These are phyloP conservation scores for Leucania comma DNA, from an alignment of 2,888 invertebrate genomes.

Conservation along the genomic window DNA sequence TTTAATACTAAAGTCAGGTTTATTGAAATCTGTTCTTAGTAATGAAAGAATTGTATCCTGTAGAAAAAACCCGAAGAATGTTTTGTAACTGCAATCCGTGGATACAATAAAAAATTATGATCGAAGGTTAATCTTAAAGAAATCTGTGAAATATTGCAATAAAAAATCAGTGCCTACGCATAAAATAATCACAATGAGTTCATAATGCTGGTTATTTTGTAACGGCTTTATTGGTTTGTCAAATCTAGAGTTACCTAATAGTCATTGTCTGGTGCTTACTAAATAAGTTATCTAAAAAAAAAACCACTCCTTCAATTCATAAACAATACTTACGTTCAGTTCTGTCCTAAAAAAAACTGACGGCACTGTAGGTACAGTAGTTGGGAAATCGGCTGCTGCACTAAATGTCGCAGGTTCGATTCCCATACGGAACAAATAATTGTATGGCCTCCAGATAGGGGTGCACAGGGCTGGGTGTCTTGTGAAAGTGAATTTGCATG, in stretches of 20 bases:
- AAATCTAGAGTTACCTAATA: not conserved
- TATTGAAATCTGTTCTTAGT: slow-evolving; percentile 21
- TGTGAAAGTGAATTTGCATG: too few relatives aligned
- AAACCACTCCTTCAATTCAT: not conserved
- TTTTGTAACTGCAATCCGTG: slow-evolving; percentile 26
- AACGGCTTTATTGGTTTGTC: slow-evolving; percentile 6
- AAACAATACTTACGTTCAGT: slow-evolving; percentile 6
- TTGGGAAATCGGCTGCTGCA: too few relatives aligned
- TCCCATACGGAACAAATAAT: too few relatives aligned
- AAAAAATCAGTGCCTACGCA: slow-evolving; percentile 45
- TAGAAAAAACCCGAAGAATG: slow-evolving; percentile 19
- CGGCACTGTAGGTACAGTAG: too few relatives aligned
- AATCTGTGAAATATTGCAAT: slow-evolving; percentile 46
- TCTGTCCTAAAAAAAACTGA: slow-evolving; percentile 2
- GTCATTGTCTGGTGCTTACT: not conserved
- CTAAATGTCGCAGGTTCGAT: too few relatives aligned
- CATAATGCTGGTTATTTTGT: slow-evolving; percentile 1
- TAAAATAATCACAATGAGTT: slow-evolving; percentile 22
- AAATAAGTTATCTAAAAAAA: not conserved
- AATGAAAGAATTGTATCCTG: slow-evolving; percentile 9
- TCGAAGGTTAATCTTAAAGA: slow-evolving; percentile 56
- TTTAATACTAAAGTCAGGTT: slow-evolving; percentile 23
- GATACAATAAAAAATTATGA: slow-evolving; percentile 28
- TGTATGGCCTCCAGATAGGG: too few relatives aligned
- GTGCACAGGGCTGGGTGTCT: too few relatives aligned